phyloP scores from a whole-genome alignment of 2,797 vertebrate genomes.

The Pantherophis alleghaniensis region DNA sequence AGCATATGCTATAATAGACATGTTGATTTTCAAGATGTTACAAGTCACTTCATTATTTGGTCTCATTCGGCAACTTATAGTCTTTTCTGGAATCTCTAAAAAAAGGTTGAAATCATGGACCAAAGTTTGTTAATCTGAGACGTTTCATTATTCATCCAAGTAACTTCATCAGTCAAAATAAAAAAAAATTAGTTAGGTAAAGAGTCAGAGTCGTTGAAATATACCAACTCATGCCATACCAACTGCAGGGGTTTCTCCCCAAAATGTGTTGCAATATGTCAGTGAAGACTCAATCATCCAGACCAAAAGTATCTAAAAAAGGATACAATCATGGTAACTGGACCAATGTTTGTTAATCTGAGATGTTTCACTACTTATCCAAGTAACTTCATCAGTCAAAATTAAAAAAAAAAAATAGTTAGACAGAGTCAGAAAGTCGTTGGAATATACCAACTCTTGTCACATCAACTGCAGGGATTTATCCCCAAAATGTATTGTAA shows the following conservation, averaged over 20 bases:
- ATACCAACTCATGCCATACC: neutral
- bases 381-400: neutral
- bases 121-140: neutral
- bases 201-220: neutral
- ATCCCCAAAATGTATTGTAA: neutral
- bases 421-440: neutral
- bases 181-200: neutral
- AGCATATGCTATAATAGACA: neutral
- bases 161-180: neutral
- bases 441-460: neutral
- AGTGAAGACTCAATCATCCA: neutral
- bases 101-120: neutral
- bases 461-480: neutral
- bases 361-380: neutral
- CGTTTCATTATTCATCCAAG: neutral
- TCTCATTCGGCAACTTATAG: neutral
- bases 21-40: neutral
- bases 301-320: neutral
- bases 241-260: neutral
- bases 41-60: neutral
- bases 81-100: neutral
- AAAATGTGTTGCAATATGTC: neutral
- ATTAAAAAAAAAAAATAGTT: neutral
- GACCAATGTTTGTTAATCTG: neutral
- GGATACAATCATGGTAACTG: neutral